Evolutionary conservation across 2,797 vertebrate genomes (phyloP).

Genomic region (Hirundo rustica): DNA sequence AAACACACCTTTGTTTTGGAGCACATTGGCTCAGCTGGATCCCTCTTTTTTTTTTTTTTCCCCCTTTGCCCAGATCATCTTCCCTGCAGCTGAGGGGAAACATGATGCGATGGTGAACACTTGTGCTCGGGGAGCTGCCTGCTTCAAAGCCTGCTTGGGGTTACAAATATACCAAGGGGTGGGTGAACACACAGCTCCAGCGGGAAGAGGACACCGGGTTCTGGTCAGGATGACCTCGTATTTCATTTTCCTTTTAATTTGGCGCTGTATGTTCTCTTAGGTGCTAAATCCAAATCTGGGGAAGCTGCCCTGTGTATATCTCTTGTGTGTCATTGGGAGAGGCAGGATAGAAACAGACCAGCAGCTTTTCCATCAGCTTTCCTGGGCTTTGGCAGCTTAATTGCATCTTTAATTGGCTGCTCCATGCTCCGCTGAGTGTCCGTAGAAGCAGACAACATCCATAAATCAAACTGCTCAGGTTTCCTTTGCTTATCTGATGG

Average conservation of each 20-base stretch:
- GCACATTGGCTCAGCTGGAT: background rate
- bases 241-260: background rate
- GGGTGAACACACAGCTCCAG: background rate
- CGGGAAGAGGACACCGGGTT: accelerated
- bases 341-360: background rate
- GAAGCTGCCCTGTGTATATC: background rate
- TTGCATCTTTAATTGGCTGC: conserved; percentile 4
- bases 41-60: background rate
- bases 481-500: background rate
- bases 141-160: background rate
- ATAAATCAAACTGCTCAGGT: conserved; percentile 32
- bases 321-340: background rate
- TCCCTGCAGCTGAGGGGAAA: conserved; percentile 48
- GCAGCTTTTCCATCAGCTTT: conserved; percentile 5
- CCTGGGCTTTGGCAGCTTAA: background rate
- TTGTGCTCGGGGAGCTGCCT: background rate
- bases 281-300: background rate
- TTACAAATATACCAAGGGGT: background rate
- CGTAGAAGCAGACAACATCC: background rate
- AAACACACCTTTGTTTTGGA: conserved; percentile 37
- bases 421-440: conserved; percentile 9
- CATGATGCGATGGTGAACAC: background rate
- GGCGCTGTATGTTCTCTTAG: background rate
- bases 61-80: background rate
- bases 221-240: background rate